A percentile compares a stretch with the other conserved stretches of the same genome.
phyloP scores from a whole-genome alignment of 1,140 invertebrate species.

The Brachionus rotundiformis region DNA sequence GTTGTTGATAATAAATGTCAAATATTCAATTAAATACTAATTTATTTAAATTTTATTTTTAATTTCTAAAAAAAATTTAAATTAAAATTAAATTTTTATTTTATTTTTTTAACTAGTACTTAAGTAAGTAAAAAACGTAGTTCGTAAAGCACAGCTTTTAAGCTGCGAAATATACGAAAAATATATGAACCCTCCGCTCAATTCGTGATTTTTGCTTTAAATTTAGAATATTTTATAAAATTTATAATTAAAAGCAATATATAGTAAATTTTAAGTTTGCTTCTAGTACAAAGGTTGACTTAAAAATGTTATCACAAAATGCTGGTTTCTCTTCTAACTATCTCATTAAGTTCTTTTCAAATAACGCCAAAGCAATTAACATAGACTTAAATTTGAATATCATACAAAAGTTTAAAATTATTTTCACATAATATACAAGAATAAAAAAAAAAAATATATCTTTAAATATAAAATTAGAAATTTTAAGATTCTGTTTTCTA shows the following conservation, averaged over 20 bases:
- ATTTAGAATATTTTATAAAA: conserved; percentile 14
- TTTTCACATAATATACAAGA: background rate
- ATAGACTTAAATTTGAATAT: background rate
- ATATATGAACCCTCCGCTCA: background rate
- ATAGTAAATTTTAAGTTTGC: conserved; percentile 7
- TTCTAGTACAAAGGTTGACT: conserved; percentile 8
- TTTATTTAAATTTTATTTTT: too few relatives aligned
- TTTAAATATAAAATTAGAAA: background rate
- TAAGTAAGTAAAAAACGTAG: background rate
- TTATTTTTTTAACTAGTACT: background rate
- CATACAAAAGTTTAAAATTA: background rate
- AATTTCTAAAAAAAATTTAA: conserved; percentile 16
- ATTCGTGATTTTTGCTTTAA: background rate
- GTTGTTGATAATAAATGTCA: background rate
- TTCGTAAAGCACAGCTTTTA: conserved; percentile 3
- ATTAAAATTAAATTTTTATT: background rate
- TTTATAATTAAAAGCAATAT: conserved; percentile 1
- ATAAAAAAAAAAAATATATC: background rate
- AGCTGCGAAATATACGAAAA: background rate
- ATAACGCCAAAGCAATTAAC: background rate
- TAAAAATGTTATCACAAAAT: conserved; percentile 5
- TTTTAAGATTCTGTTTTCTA: background rate
- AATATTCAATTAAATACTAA: background rate
- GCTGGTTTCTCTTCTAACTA: background rate
- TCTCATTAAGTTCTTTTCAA: background rate